Conservation (phyloP, 2,113 vertebrate genomes). For the Leiothrix lutea region DNA sequence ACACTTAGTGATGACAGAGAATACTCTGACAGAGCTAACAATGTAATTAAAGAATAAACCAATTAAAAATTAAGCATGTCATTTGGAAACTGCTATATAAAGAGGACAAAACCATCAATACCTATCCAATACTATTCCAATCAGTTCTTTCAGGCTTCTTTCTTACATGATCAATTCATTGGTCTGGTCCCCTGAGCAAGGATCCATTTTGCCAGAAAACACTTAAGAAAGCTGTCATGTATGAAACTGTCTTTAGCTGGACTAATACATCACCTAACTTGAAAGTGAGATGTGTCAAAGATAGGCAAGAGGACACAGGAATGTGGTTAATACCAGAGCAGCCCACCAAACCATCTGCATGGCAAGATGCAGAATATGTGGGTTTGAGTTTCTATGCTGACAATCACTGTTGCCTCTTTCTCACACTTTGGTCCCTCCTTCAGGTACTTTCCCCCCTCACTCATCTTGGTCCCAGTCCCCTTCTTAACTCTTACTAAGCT, state of each 20-base stretch:
- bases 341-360: not conserved
- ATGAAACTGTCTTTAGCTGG: not conserved
- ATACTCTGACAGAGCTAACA: not conserved
- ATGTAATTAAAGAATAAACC: not conserved
- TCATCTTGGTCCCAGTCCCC: not conserved
- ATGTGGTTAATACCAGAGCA: not conserved
- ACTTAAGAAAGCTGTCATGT: not conserved
- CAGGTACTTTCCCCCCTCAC: not conserved
- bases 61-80: not conserved
- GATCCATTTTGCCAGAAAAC: not conserved
- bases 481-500: not conserved
- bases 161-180: not conserved
- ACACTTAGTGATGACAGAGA: not conserved
- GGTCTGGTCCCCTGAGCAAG: not conserved
- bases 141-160: not conserved
- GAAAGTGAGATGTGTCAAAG: not conserved
- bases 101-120: not conserved
- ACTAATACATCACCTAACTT: not conserved
- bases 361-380: not conserved
- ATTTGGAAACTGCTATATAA: not conserved
- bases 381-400: not conserved
- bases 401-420: not conserved
- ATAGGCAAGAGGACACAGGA: not conserved
- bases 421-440: not conserved
- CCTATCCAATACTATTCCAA: not conserved